Evolutionary conservation across 2,113 vertebrate genomes (phyloP), one percentile per base, ranked within the genome.

Genomic region (Atractosteus spatula): DNA sequence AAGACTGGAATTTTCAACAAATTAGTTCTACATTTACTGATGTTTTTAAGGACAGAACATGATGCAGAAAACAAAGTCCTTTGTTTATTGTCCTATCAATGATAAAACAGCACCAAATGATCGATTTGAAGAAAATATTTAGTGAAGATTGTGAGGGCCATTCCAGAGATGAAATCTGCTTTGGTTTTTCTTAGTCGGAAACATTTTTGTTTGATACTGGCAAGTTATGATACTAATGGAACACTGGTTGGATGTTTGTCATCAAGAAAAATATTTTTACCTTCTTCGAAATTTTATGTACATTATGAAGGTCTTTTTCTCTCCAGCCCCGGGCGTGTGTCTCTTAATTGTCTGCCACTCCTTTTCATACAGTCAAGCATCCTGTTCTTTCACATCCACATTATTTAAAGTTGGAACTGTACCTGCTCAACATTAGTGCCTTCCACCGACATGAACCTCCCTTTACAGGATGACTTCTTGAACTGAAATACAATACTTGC

Each of bases 121-220:
- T 7, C 42, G 44, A 17, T 41, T 10, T 64, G 44, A 16, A 68
- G 7, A 76, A 66, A 14, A 10, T 69, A 68, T 55, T 54, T 69
- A 72, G 14, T 75, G 62, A 62, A 74, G 77, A 4, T 44, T 78
- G 79, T 80, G 81, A 79, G 78, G 80, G 70, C 78, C 29, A 65
- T 71, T 70, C 80, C 67, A 61, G 62, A 66, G 69, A 56, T 29
- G 42, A 62, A 17, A 1, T 51, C 29, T 41, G 77, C 71, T 76
- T 74, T 75, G 77, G 76, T 82, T 59, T 85, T 13, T 41, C 55
- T 70, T 81, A 85, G 86, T 85, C 83, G 78, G 81, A 84, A 80
- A 83, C 84, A 85, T 85, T 79, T 42, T 82, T 79, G 86, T 74
- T 84, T 47, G 55, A 74, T 74, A 74, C 55, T 79, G 72, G 81